Conservation (phyloP, 2,797 vertebrate species). For the Schizopygopsis malacanthus region DNA sequence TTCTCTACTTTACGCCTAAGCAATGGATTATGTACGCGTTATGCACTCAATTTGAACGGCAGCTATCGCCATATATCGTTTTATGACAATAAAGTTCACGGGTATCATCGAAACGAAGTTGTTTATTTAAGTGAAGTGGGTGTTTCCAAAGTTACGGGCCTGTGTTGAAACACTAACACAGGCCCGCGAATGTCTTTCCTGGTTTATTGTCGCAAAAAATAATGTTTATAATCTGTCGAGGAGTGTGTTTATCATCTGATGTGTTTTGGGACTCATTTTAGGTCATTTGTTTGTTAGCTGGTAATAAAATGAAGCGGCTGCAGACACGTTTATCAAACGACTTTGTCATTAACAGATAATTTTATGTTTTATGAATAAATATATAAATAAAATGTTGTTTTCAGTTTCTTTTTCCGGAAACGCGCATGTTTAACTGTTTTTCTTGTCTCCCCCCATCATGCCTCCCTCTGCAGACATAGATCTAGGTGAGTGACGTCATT, state of each 20-base stretch:
- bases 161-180: slow-evolving; percentile 17
- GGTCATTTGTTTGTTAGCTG: not conserved
- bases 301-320: no score
- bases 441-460: not conserved
- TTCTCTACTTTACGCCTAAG: not conserved
- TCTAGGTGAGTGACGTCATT: slow-evolving; percentile 45
- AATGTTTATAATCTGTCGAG: not conserved
- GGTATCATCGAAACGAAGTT: not conserved
- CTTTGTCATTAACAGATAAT: not conserved
- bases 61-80: not conserved
- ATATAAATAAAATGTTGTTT: not conserved
- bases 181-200: not conserved
- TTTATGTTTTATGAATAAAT: not conserved
- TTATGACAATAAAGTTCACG: not conserved
- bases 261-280: not conserved
- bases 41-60: not conserved
- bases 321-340: not conserved
- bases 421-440: slow-evolving; percentile 8
- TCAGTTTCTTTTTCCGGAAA: slow-evolving; percentile 51
- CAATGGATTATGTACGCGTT: no score
- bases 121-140: not conserved
- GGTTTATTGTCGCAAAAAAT: not conserved
- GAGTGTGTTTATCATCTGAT: not conserved
- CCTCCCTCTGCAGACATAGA: slow-evolving; percentile 3
- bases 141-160: slow-evolving; percentile 38